Conservation (phyloP, 2,888 invertebrate species). For the Lamellibrachia columna region DNA sequence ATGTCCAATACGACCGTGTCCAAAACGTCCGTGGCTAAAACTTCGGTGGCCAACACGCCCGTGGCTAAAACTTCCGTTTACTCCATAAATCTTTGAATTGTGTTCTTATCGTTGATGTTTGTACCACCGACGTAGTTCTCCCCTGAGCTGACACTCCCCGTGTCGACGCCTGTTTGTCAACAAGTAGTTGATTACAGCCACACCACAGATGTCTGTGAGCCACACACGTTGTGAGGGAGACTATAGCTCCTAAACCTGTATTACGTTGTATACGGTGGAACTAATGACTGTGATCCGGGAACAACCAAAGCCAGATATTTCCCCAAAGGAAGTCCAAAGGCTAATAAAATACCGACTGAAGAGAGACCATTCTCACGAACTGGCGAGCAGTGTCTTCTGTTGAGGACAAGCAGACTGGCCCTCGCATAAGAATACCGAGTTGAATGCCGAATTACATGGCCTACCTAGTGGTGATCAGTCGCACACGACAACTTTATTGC, state of each 20-base stretch:
- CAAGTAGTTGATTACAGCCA: neutral
- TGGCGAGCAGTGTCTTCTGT: neutral
- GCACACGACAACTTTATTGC: neutral
- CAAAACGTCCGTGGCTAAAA: neutral
- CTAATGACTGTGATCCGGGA: neutral
- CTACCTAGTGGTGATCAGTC: neutral
- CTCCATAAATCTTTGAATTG: neutral
- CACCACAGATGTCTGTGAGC: neutral
- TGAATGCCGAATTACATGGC: neutral
- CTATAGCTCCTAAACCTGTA: neutral
- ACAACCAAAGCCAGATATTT: neutral
- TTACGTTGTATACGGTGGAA: neutral
- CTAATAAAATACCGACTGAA: neutral
- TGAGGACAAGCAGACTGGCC: neutral
- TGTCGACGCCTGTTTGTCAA: conserved; percentile 4
- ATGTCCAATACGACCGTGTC: too few relatives aligned
- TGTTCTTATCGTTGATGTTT: neutral
- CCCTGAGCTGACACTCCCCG: neutral
- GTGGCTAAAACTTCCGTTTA: neutral
- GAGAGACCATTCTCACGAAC: neutral
- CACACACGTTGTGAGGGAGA: neutral
- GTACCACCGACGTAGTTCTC: neutral
- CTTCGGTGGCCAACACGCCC: neutral
- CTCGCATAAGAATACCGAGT: neutral
- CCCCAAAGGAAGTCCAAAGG: neutral